A percentile compares a stretch with the other conserved stretches of the same genome.
Evolutionary conservation across 2,797 vertebrate species (phyloP).

Genomic region (Phalloptychus januarius): DNA sequence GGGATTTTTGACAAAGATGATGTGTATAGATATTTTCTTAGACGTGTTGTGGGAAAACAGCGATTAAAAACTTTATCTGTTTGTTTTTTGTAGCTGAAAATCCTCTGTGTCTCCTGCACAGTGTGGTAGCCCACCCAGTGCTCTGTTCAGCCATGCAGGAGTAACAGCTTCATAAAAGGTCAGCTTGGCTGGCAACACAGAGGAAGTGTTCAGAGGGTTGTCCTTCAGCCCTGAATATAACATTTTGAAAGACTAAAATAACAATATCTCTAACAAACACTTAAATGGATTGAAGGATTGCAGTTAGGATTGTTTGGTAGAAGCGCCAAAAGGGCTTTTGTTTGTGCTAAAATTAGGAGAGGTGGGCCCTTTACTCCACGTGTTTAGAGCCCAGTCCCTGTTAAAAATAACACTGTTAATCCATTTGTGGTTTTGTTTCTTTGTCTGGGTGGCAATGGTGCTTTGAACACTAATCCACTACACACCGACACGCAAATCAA

Average conservation of each 20-base stretch:
- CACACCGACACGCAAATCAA: constrained; percentile 34
- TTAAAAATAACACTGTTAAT: constrained; percentile 61
- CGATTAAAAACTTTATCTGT: constrained; percentile 36
- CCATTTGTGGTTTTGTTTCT: constrained; percentile 63
- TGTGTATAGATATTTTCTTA: constrained; percentile 4
- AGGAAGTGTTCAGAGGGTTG: constrained; percentile 21
- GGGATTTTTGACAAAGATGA: constrained; percentile 13
- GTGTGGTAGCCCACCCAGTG: constrained; percentile 39
- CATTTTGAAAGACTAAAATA: constrained; percentile 44
- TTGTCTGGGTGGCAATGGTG: constrained; percentile 51
- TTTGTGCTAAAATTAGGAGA: constrained; percentile 21
- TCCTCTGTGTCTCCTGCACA: constrained; percentile 21
- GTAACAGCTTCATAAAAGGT: constrained; percentile 53
- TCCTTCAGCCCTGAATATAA: constrained; percentile 21
- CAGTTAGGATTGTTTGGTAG: background rate
- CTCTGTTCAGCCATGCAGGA: constrained; percentile 52
- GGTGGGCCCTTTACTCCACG: constrained; percentile 24
- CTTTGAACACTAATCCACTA: constrained; percentile 51
- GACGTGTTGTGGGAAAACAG: constrained; percentile 22
- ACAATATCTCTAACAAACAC: constrained; percentile 12
- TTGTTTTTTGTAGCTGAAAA: constrained; percentile 30
- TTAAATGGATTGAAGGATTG: background rate
- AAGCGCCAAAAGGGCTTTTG: constrained; percentile 4
- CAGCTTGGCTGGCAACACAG: constrained; percentile 41
- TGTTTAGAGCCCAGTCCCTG: constrained; percentile 24